Conservation (phyloP, 2,797 vertebrate genomes). For the Gymnodraco acuticeps region DNA sequence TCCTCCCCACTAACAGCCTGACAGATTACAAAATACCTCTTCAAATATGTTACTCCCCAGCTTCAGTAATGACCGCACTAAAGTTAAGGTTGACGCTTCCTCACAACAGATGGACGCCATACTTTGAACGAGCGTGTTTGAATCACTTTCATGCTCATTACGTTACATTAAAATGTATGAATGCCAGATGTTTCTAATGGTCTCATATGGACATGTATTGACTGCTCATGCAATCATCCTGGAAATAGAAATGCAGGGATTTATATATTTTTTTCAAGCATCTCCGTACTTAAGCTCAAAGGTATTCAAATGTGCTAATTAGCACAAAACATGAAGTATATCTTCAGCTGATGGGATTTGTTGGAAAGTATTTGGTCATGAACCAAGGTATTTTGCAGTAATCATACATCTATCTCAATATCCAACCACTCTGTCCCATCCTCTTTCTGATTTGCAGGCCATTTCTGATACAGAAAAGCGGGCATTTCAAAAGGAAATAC, state of each 20-base stretch:
- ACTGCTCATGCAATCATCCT: neutral
- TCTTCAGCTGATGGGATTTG: neutral
- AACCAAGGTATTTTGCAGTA: neutral
- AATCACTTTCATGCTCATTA: slow-evolving; percentile 23
- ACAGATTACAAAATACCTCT: slow-evolving; percentile 65
- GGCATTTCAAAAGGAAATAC: slow-evolving; percentile 24
- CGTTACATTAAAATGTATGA: slow-evolving; percentile 26
- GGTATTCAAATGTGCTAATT: neutral
- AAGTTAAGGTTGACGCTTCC: slow-evolving; percentile 62
- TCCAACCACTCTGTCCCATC: neutral
- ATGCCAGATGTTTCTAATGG: slow-evolving; percentile 39
- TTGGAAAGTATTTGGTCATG: neutral
- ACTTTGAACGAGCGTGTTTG: slow-evolving; percentile 25
- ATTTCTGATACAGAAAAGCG: slow-evolving; percentile 1
- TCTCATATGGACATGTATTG: neutral
- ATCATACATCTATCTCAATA: neutral
- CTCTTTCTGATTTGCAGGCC: slow-evolving; percentile 26
- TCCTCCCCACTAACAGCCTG: slow-evolving; percentile 48
- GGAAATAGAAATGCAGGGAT: neutral
- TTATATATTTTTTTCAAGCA: neutral
- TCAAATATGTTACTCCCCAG: slow-evolving; percentile 58
- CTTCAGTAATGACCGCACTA: slow-evolving; percentile 44
- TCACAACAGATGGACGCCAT: slow-evolving; percentile 21
- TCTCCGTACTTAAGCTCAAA: neutral
- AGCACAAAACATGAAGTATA: neutral